Conservation (phyloP, 2,113 vertebrate species). For the Embiotoca jacksoni region DNA sequence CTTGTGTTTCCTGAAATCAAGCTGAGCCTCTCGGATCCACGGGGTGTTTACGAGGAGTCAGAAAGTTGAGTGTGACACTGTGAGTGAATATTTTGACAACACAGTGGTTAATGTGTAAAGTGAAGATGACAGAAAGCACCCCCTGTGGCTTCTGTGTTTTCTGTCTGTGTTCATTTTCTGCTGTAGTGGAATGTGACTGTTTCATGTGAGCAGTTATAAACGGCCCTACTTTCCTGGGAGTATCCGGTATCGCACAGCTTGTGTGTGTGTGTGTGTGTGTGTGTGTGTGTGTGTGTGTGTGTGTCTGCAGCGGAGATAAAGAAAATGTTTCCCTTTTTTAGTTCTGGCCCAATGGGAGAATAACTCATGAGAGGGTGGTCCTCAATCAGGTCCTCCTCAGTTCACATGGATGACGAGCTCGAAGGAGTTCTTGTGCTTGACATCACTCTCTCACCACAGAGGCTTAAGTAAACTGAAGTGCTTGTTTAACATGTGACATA, state of each 20-base stretch:
- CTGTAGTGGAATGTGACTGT: slow-evolving; percentile 63
- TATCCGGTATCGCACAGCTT: slow-evolving; percentile 50
- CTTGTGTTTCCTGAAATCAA: slow-evolving; percentile 10
- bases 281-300: neutral
- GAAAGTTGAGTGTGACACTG: slow-evolving; percentile 30
- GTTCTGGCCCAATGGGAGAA: slow-evolving; percentile 53
- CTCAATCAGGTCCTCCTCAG: slow-evolving; percentile 46
- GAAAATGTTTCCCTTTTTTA: slow-evolving; percentile 69
- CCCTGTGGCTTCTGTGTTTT: slow-evolving; percentile 47
- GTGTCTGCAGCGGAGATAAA: slow-evolving; percentile 54
- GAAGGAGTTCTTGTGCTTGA: slow-evolving; percentile 20
- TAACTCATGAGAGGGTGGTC: slow-evolving; percentile 34
- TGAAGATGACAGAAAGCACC: slow-evolving; percentile 55
- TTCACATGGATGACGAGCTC: slow-evolving; percentile 19
- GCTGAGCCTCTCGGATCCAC: neutral
- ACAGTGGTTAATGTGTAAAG: slow-evolving; percentile 70
- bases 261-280: slow-evolving; percentile 17
- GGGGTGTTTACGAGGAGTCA: slow-evolving; percentile 4
- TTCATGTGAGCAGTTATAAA: slow-evolving; percentile 68
- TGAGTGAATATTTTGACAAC: slow-evolving; percentile 65
- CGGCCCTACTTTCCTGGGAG: slow-evolving; percentile 67
- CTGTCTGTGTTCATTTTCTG: slow-evolving; percentile 10
- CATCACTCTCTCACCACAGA: slow-evolving; percentile 17
- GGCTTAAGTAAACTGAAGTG: slow-evolving; percentile 19
- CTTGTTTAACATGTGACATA: neutral